phyloP scores from a whole-genome alignment of 2,888 invertebrate genomes.

The Oxycera nigricornis region DNA sequence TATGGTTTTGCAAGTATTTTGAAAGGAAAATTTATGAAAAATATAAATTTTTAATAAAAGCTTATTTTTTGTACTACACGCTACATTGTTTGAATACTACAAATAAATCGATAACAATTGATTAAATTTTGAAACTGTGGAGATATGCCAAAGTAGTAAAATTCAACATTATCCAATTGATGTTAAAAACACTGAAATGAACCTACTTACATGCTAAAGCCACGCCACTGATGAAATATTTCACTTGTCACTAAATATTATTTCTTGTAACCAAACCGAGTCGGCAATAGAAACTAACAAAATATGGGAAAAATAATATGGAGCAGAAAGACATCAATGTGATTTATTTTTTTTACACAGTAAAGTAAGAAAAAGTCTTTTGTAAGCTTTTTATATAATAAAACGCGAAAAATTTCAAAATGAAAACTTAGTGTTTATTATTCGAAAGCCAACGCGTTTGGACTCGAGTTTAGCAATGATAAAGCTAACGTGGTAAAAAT shows the following conservation, averaged over 20 bases:
- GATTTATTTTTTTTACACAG: conserved; percentile 40
- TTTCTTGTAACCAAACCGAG: neutral
- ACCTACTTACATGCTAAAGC: neutral
- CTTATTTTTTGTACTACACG: neutral
- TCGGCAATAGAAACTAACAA: conserved; percentile 12
- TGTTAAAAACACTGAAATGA: conserved; percentile 19
- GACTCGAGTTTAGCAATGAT: too few relatives aligned
- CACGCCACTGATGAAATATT: neutral
- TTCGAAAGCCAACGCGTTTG: too few relatives aligned
- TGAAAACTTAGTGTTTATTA: too few relatives aligned
- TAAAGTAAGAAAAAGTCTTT: conserved; percentile 41
- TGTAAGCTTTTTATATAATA: conserved; percentile 47
- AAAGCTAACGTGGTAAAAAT: too few relatives aligned
- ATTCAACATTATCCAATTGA: conserved; percentile 30
- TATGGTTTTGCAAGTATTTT: conserved; percentile 43
- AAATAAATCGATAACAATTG: neutral
- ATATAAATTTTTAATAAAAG: conserved; percentile 30
- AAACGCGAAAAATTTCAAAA: conserved; percentile 40
- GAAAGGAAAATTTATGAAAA: conserved; percentile 29
- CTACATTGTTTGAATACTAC: conserved; percentile 12
- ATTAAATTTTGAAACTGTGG: conserved; percentile 14
- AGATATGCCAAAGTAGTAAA: neutral
- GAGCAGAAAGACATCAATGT: conserved; percentile 44
- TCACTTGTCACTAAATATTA: conserved; percentile 3
- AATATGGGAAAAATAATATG: conserved; percentile 37